These are phyloP conservation scores for Campopleginae sp. DNA, from an alignment of 2,888 invertebrate species.

Conservation along the genomic window DNA sequence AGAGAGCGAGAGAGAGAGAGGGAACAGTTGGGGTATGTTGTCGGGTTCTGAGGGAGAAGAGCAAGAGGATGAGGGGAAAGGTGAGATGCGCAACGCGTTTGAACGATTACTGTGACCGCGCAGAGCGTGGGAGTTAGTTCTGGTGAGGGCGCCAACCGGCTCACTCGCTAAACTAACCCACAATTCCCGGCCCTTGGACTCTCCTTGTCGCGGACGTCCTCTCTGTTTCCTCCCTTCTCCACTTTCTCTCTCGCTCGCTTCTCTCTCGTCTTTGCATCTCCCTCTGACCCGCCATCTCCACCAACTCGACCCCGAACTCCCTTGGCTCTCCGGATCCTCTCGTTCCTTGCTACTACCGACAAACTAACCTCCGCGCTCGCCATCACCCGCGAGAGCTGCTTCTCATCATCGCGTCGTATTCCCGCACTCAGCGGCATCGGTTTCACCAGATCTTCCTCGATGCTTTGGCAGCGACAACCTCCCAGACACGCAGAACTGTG, in stretches of 20 bases:
- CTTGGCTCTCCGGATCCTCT: slow-evolving; percentile 48
- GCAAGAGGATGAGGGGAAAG: slow-evolving; percentile 43
- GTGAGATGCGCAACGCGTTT: slow-evolving; percentile 77
- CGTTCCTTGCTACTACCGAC: slow-evolving; percentile 68
- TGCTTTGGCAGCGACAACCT: not conserved
- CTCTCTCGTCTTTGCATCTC: slow-evolving; percentile 46
- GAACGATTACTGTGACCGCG: slow-evolving; percentile 77
- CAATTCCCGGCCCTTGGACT: slow-evolving; percentile 65
- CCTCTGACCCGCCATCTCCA: slow-evolving; percentile 67
- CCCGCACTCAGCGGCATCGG: slow-evolving; percentile 31
- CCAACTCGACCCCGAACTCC: slow-evolving; percentile 66
- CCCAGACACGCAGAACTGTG: not conserved
- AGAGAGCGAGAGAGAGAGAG: not conserved
- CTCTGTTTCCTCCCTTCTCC: slow-evolving; percentile 1
- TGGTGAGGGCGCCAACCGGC: slow-evolving; percentile 83
- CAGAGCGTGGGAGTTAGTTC: slow-evolving; percentile 83
- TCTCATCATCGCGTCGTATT: not conserved
- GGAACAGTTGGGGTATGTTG: slow-evolving; percentile 47
- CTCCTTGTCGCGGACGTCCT: slow-evolving; percentile 50
- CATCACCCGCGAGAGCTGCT: slow-evolving; percentile 34
- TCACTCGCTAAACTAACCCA: slow-evolving; percentile 80
- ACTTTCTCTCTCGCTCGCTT: slow-evolving; percentile 15
- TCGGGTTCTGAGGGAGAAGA: slow-evolving; percentile 50
- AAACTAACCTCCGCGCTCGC: slow-evolving; percentile 72
- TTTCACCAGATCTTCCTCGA: not conserved